Evolutionary conservation across 2,113 vertebrate genomes (phyloP).

Genomic region (Motacilla alba): DNA sequence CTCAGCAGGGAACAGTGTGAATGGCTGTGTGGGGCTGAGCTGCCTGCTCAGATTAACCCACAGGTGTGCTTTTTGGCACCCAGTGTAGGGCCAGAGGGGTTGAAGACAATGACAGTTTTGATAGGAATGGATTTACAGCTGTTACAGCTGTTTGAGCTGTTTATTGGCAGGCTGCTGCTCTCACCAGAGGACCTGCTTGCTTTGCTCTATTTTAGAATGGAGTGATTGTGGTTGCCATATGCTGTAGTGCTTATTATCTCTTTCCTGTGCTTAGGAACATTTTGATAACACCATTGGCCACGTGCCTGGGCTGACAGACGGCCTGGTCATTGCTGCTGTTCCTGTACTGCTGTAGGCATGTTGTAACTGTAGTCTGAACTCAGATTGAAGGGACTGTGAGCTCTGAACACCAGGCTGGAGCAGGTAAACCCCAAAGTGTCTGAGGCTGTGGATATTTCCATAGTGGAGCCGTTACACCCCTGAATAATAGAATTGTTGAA

Average conservation of each 20-base stretch:
- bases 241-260: not conserved
- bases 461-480: not conserved
- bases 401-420: not conserved
- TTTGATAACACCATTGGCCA: not conserved
- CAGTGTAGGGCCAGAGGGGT: not conserved
- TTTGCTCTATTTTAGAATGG: not conserved
- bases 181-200: not conserved
- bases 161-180: not conserved
- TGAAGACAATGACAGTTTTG: not conserved
- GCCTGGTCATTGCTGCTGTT: not conserved
- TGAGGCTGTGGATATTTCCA: not conserved
- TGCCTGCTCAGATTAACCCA: not conserved
- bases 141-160: not conserved
- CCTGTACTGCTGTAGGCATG: not conserved
- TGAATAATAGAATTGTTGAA: not conserved
- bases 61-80: not conserved
- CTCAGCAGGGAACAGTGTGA: rapidly evolving
- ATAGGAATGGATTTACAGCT: not conserved
- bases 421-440: not conserved
- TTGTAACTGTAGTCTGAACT: not conserved
- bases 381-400: not conserved
- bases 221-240: not conserved
- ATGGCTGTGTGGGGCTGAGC: not conserved
- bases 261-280: not conserved
- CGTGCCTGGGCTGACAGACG: not conserved